Percentiles rank a stretch among this genome's conserved stretches.
Evolutionary conservation across 2,113 vertebrate species (phyloP).

Genomic region (Apistogramma diplotaenia): DNA sequence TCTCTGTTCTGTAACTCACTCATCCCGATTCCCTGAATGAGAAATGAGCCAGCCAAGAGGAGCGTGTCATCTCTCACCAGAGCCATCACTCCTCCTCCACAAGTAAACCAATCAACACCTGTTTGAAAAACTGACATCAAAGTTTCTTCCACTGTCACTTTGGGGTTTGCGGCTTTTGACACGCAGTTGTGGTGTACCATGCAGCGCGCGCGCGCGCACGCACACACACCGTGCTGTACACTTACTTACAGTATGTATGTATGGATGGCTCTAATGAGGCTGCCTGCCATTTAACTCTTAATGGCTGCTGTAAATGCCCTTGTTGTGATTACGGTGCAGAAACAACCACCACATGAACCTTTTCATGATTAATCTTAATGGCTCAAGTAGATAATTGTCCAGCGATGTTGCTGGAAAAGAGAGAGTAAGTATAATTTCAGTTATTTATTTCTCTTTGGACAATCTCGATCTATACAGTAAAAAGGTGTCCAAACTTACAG

Average conservation of each 20-base stretch:
- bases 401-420: not conserved
- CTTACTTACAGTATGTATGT: not conserved
- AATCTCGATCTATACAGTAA: constrained; percentile 11
- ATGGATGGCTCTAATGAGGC: constrained; percentile 16
- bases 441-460: constrained; percentile 14
- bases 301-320: constrained; percentile 46
- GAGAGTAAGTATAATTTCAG: constrained; percentile 3
- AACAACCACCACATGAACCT: not conserved
- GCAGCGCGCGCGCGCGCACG: not conserved
- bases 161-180: not conserved
- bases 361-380: constrained; percentile 22
- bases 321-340: constrained; percentile 53
- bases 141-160: constrained; percentile 18
- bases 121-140: constrained; percentile 17
- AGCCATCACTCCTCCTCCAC: constrained; percentile 38
- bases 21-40: constrained; percentile 19
- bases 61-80: constrained; percentile 16
- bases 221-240: not conserved
- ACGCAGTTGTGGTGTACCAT: not conserved
- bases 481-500: not conserved
- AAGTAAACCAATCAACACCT: constrained; percentile 37
- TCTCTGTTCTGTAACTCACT: constrained; percentile 8
- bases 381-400: constrained; percentile 22
- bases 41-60: not conserved
- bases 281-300: constrained; percentile 43